A percentile compares a stretch with the other conserved stretches of the same genome.
Conservation (phyloP, 2,797 vertebrate species). For the Poecilia picta region DNA sequence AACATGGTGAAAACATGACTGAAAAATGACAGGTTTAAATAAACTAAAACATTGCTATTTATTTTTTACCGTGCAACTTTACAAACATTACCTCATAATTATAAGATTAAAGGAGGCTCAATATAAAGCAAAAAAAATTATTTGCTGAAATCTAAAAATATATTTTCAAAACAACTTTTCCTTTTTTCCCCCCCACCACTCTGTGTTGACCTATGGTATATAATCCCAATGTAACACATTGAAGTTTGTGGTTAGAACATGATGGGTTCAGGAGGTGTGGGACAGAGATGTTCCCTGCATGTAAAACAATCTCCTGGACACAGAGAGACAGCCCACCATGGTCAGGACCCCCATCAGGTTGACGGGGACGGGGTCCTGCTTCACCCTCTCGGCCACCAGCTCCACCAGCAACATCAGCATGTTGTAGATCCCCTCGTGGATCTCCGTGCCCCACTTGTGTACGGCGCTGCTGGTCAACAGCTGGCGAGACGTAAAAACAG, state of each 20-base stretch:
- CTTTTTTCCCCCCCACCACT: not conserved
- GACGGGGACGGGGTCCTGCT: constrained; percentile 94
- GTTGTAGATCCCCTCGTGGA: constrained; percentile 99
- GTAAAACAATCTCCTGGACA: not conserved
- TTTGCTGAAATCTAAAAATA: not conserved
- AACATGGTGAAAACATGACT: too few relatives aligned
- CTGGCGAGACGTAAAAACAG: constrained; percentile 68
- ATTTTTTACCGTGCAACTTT: not conserved
- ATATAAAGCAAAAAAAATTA: not conserved
- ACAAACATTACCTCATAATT: not conserved
- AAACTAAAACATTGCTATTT: too few relatives aligned
- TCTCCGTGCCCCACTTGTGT: constrained; percentile 99
- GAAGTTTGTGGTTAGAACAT: not conserved
- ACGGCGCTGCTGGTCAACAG: constrained; percentile 97
- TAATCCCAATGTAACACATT: not conserved
- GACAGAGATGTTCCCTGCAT: not conserved
- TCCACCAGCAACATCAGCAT: constrained; percentile 98
- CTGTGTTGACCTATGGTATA: not conserved
- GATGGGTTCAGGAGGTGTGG: not conserved
- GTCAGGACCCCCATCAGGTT: constrained; percentile 93
- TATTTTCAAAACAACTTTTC: not conserved
- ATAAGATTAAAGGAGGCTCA: not conserved
- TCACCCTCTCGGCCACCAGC: constrained; percentile 94
- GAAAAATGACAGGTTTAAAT: too few relatives aligned
- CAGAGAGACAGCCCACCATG: constrained; percentile 83